A percentile compares a stretch with the other conserved stretches of the same genome.
These are phyloP conservation scores for Cyrtorhinus lividipennis DNA, from an alignment of 1,140 invertebrate genomes.

Conservation along the genomic window DNA sequence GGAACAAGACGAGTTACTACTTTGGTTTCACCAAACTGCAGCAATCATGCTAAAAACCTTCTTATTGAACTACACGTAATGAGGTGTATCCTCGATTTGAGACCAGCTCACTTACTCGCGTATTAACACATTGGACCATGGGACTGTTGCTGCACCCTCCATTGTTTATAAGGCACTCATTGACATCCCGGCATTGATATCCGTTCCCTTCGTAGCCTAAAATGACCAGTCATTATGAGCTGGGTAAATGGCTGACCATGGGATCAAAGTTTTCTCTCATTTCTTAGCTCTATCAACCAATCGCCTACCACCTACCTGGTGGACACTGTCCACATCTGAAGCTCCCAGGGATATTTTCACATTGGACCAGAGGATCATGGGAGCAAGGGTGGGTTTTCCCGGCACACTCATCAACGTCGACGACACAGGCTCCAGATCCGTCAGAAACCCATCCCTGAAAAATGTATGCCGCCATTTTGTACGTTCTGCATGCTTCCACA, in stretches of 20 bases:
- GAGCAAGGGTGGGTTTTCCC: slow-evolving; percentile 56
- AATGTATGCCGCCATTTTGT: too few species aligned
- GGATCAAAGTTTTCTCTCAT: background rate
- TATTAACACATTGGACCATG: slow-evolving; percentile 72
- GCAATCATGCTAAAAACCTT: background rate
- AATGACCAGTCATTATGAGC: slow-evolving; percentile 13
- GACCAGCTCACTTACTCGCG: slow-evolving; percentile 36
- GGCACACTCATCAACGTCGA: slow-evolving; percentile 80
- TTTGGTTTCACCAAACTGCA: background rate
- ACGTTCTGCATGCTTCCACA: too few species aligned
- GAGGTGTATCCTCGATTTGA: too few species aligned
- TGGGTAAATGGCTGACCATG: background rate
- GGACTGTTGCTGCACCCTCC: slow-evolving; percentile 75
- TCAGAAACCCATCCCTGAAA: background rate
- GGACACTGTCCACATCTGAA: slow-evolving; percentile 76
- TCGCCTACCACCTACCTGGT: slow-evolving; percentile 33
- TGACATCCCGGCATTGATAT: slow-evolving; percentile 65
- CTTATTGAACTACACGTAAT: too few species aligned
- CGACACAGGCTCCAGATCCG: slow-evolving; percentile 40
- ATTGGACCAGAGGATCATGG: slow-evolving; percentile 57
- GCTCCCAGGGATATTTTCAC: slow-evolving; percentile 72
- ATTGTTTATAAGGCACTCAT: slow-evolving; percentile 73
- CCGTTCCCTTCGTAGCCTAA: slow-evolving; percentile 76
- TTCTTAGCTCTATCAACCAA: background rate
- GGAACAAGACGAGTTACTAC: background rate